Base-by-base conservation (phyloP, 30 jellyfish, hydroid and myxozoan species). In the Clytia hemisphaerica region DNA sequence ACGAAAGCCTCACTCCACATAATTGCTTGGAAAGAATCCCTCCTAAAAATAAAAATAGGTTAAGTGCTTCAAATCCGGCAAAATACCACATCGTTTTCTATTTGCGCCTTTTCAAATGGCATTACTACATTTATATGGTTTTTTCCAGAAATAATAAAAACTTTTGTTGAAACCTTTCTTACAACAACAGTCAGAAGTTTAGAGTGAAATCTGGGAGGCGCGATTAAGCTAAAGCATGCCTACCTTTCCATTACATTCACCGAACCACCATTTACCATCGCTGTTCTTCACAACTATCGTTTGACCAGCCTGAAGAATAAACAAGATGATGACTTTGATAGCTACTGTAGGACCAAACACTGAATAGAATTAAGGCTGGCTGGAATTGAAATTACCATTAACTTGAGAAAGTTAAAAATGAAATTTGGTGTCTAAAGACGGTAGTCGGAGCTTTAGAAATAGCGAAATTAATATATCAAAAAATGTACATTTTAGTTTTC, bases 231-330 rank as follows among this genome's bases (percentile, higher is more conserved):
- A n/a, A n/a, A n/a, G n/a, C 29, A 29, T 25, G 37, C 84, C 30
- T 51, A 85, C 96, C 73, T 72, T 72, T 28, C 96, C 96, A 38
- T 74, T 78, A 53, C 81, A 67, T 73, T 77, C 93, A 4, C 96
- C 96, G 35, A 61, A 72, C 96, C 96, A 85, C 96, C 96, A 85
- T 33, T 85, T 73, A 14, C 92, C 93, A 0, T 73, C 90, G n/a
- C 79, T 61, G 33, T 68, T 85, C 58, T 73, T 29, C 3, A 85
- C 96, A 14, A 67, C 55, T n/a, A 85, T 57, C 28, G 75, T 59
- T 31, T 72, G 66, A 18, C 79, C 84, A 26, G 64, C 68, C 84
- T 72, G 27, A 12, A 25, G 14, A 45, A 9, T 15, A 26, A 71
- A 67, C 40, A 45, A 5, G 25, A 61, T 7, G 50, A 57, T 9